Evolutionary conservation across 1,140 invertebrate genomes (phyloP).

Genomic region (Lanistes nyassanus): DNA sequence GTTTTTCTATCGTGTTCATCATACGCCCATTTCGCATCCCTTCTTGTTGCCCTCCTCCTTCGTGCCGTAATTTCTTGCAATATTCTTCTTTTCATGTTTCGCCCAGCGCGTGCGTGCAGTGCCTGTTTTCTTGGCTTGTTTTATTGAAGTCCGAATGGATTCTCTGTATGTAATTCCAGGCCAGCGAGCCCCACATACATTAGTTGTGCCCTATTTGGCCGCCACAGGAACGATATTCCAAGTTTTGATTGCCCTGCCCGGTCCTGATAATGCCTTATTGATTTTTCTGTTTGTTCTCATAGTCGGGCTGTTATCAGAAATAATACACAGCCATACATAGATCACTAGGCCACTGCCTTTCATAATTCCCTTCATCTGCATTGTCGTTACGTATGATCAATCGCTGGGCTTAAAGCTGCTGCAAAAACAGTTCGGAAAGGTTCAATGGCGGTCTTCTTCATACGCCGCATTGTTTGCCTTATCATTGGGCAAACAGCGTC

Average conservation of each 20-base stretch:
- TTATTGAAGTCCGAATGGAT: conserved; percentile 8
- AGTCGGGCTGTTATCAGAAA: conserved; percentile 18
- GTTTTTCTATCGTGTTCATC: conserved; percentile 5
- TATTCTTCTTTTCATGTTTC: conserved; percentile 5
- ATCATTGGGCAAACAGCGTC: too few species aligned
- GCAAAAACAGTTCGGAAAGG: too few species aligned
- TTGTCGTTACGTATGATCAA: too few species aligned
- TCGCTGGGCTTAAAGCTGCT: too few species aligned
- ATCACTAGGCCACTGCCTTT: conserved; percentile 10
- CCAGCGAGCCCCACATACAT: conserved; percentile 13
- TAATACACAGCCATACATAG: conserved; percentile 18
- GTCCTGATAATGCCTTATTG: conserved; percentile 19
- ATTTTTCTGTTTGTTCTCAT: conserved; percentile 21
- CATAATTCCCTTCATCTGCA: neutral
- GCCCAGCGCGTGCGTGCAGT: neutral
- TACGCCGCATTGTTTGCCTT: too few species aligned
- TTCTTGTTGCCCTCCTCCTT: neutral
- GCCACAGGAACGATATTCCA: conserved; percentile 17
- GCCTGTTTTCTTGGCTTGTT: neutral
- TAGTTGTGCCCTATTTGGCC: conserved; percentile 5
- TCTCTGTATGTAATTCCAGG: conserved; percentile 15
- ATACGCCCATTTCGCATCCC: neutral
- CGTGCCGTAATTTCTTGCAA: neutral
- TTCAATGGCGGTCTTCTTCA: too few species aligned
- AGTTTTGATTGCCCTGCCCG: conserved; percentile 15